Percentiles rank a stretch among this genome's conserved stretches.
These are phyloP conservation scores for Frankliniella fusca DNA, from an alignment of 2,888 invertebrate genomes.

Conservation along the genomic window DNA sequence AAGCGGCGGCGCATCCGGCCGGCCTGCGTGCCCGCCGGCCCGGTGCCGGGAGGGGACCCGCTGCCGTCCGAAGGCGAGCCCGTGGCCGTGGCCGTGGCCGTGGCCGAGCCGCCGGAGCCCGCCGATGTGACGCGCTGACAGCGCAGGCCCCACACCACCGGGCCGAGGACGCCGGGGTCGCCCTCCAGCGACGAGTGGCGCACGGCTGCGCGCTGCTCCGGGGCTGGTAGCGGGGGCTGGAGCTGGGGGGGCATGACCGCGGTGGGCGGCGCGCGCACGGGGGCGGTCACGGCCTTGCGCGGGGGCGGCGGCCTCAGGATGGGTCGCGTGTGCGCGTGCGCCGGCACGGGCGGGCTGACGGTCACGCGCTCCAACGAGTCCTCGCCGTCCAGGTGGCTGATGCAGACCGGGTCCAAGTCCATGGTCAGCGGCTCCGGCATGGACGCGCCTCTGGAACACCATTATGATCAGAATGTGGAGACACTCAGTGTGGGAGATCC, in stretches of 20 bases:
- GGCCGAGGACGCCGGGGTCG: conserved; percentile 80
- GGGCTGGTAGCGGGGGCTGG: conserved; percentile 39
- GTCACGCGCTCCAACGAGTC: conserved; percentile 1
- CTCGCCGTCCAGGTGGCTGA: conserved; percentile 59
- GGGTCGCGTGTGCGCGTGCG: neutral
- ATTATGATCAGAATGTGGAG: no score
- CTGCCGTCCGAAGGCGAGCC: conserved; percentile 41
- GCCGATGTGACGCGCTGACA: conserved; percentile 51
- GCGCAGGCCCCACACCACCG: conserved; percentile 77
- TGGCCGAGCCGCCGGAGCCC: neutral
- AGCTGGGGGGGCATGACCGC: neutral
- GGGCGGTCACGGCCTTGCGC: neutral
- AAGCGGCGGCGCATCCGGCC: conserved; percentile 63
- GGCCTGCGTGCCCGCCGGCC: conserved; percentile 18
- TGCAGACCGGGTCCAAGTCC: conserved; percentile 73
- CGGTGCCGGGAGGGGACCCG: neutral
- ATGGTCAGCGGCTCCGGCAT: conserved; percentile 73
- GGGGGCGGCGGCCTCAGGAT: neutral
- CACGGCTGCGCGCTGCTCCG: neutral
- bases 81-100: conserved; percentile 35
- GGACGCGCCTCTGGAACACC: conserved; percentile 54
- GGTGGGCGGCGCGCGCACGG: neutral
- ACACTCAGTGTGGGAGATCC: no score
- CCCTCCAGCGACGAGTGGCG: conserved; percentile 41
- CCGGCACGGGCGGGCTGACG: neutral